A percentile compares a stretch with the other conserved stretches of the same genome.
phyloP scores from a whole-genome alignment of 2,113 vertebrate species.

The Seriola rivoliana region DNA sequence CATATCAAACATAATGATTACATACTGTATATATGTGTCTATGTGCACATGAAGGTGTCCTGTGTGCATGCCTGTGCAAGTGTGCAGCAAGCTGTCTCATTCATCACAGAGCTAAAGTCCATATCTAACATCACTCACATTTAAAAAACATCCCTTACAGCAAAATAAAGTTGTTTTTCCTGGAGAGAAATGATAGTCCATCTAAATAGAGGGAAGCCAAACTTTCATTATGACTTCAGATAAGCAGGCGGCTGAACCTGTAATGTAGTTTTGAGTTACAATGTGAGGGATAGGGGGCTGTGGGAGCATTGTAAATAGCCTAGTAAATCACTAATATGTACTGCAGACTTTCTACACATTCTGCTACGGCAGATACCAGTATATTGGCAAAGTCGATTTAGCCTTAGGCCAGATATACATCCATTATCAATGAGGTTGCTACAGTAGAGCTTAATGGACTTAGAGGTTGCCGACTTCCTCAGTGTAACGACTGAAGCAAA shows the following conservation, averaged over 20 bases:
- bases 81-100: background rate
- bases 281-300: constrained; percentile 51
- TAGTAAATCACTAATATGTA: constrained; percentile 80
- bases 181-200: constrained; percentile 49
- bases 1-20: background rate
- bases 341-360: constrained; percentile 62
- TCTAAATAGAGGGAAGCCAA: constrained; percentile 60
- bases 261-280: constrained; percentile 74
- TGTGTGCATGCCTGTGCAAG: constrained; percentile 3
- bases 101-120: constrained; percentile 28
- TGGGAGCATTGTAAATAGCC: constrained; percentile 74
- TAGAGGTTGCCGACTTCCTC: constrained; percentile 53
- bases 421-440: constrained; percentile 68
- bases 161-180: constrained; percentile 56
- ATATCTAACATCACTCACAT: constrained; percentile 31
- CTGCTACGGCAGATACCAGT: constrained; percentile 72
- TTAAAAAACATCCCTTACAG: constrained; percentile 33
- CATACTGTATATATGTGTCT: background rate
- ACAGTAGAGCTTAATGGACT: constrained; percentile 68
- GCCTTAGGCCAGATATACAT: constrained; percentile 70
- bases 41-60: background rate
- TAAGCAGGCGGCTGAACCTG: constrained; percentile 68
- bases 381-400: constrained; percentile 68
- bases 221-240: constrained; percentile 70
- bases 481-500: constrained; percentile 38